These are phyloP conservation scores for Barnardius zonarius DNA, from an alignment of 2,113 vertebrate species.

Conservation along the genomic window DNA sequence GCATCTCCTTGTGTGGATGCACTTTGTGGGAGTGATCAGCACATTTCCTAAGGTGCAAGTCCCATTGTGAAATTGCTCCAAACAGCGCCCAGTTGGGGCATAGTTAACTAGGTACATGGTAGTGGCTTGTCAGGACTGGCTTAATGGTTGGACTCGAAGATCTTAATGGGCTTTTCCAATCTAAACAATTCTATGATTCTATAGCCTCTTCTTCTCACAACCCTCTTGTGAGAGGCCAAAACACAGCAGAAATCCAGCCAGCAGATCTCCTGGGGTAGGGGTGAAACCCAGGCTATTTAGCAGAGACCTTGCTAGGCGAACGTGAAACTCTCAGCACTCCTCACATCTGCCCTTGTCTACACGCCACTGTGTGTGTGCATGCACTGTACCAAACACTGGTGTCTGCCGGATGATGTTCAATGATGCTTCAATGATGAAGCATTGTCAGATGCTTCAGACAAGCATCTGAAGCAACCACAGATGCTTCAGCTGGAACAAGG, in stretches of 20 bases:
- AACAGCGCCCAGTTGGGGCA: no score
- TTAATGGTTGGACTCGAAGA: not conserved
- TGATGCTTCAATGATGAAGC: no score
- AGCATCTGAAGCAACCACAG: not conserved
- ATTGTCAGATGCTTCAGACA: no score
- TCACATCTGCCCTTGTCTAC: not conserved
- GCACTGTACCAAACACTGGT: fast-evolving
- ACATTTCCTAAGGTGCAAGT: not conserved
- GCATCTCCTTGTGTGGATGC: not conserved
- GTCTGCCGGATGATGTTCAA: no score
- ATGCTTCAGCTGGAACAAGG: not conserved
- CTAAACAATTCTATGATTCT: not conserved
- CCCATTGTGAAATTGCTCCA: not conserved
- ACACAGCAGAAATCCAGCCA: not conserved
- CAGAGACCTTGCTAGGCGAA: no score
- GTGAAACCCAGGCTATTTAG: not conserved
- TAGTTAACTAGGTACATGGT: not conserved
- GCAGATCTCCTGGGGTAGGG: not conserved
- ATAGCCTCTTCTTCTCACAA: fast-evolving
- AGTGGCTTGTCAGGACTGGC: not conserved
- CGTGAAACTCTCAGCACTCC: not conserved
- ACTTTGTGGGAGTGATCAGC: not conserved
- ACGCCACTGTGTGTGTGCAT: fast-evolving
- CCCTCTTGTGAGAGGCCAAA: not conserved
- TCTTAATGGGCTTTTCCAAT: not conserved